Evolutionary conservation across 2,888 invertebrate species (phyloP), one percentile per base, ranked within the genome.

Genomic region (Pachliopta kotzebuea): DNA sequence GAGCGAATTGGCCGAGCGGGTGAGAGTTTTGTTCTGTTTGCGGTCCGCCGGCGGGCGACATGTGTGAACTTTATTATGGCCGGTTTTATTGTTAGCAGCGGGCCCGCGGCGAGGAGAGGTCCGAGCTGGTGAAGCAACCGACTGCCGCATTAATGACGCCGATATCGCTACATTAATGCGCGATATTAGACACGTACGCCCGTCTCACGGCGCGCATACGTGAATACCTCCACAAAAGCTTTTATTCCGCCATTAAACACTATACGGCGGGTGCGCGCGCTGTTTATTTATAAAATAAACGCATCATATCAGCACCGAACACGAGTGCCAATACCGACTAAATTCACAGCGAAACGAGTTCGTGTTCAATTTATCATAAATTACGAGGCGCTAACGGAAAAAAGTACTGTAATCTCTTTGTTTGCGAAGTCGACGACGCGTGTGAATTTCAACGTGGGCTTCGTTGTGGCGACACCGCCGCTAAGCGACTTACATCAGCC

Each of bases 61-160:
- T 85, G 85, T 83, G 85, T 83, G 84, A 84, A 85, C 83, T 85
- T 86, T 84, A 86, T 88, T 83, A 83, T 76, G 74, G 74, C 76
- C 71, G 76, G 74, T 81, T 85, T 85, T 85, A 81, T 85, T 81
- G 78, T 77, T 69, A 69, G 74, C 74, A 53, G 74, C 75, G 76
- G 74, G 78, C 0, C 3, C n/a, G 14, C 1, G 45, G 18, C 4
- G 75, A 74, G 78, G 6, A 1, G 18, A 14, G 18, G 18, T n/a
- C n/a, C n/a, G n/a, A 6, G 18, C 14, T 14, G 45, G 18, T 18
- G 45, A n/a, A n/a, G 62, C 67, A 64, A 67, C 65, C 76, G 71
- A 70, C 68, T 70, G 71, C 74, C 71, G 67, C 66, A 70, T 74
- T 76, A 79, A 77, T 71, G 74, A 76, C 77, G 73, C 72, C 74